A percentile compares a stretch with the other conserved stretches of the same genome.
phyloP scores from a whole-genome alignment of 2,113 vertebrate genomes.

The Cyprinus carpio region DNA sequence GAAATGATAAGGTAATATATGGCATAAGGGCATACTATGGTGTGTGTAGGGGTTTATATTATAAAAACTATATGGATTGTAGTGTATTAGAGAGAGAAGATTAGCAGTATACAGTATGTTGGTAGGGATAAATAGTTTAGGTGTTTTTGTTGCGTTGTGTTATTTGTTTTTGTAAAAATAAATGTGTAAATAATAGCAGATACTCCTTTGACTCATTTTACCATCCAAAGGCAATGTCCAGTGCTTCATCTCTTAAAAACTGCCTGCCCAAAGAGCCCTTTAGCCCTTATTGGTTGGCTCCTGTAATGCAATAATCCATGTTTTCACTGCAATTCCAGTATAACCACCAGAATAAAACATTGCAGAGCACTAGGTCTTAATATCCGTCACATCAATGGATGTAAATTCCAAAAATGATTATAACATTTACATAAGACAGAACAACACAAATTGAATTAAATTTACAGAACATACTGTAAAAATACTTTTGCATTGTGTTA shows the following conservation, averaged over 20 bases:
- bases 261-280: background rate
- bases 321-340: background rate
- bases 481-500: background rate
- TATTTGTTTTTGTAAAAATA: constrained; percentile 11
- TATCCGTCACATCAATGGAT: background rate
- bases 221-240: background rate
- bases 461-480: background rate
- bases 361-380: background rate
- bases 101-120: background rate
- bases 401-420: background rate
- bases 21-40: too few species aligned
- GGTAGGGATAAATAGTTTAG: too few species aligned
- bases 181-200: background rate
- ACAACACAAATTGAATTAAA: background rate
- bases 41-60: background rate
- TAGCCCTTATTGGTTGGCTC: background rate
- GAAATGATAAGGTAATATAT: too few species aligned
- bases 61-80: background rate
- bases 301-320: background rate
- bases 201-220: background rate
- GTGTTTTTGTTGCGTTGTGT: background rate
- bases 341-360: background rate
- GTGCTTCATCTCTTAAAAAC: background rate
- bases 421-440: background rate
- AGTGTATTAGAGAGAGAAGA: background rate